Evolutionary conservation across 2,113 vertebrate genomes (phyloP), one percentile per base, ranked within the genome.

Genomic region (Trogon surrucura): DNA sequence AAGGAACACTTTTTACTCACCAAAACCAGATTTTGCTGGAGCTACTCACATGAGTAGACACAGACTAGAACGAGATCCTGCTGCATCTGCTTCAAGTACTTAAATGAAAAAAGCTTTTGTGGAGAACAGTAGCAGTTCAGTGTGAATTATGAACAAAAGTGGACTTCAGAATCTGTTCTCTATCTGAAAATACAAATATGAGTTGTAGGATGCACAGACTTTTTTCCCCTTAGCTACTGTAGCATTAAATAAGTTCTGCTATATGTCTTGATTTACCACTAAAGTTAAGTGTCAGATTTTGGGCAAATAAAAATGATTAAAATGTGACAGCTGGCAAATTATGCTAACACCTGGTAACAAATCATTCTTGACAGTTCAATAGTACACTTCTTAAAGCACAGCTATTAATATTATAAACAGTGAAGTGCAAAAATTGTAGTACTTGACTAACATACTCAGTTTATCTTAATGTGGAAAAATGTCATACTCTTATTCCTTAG

Each of bases 261-360:
- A 88, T 96, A 94, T 75, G 85, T 98, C 97, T 97, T 97, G 97
- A 98, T 98, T 98, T 96, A 94, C 95, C 92, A 79, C 89, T 95
- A 91, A 98, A 97, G 95, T 94, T 95, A 97, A 96, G 81, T 95
- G 95, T 97, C 95, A 95, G 83, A 96, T 96, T 97, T 97, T 97
- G 96, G 82, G 90, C 97, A 98, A 98, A 97, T 97, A 98, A 96
- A 98, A 97, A 97, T 98, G 95, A 98, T 97, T 97, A 98, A 98
- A 98, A 96, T 95, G 90, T 97, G 97, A 98, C 97, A 98, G 97
- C 96, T 98, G 95, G 97, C 69, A 97, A 98, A 98, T 98, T 97
- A 97, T 97, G 89, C 97, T 97, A 98, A 98, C 98, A 98, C 97
- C 96, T 98, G 97, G 97, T 94, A 97, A 97, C 97, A 98, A 97